Conservation (phyloP, 2,113 vertebrate genomes). For the Ceyx margarethae region DNA sequence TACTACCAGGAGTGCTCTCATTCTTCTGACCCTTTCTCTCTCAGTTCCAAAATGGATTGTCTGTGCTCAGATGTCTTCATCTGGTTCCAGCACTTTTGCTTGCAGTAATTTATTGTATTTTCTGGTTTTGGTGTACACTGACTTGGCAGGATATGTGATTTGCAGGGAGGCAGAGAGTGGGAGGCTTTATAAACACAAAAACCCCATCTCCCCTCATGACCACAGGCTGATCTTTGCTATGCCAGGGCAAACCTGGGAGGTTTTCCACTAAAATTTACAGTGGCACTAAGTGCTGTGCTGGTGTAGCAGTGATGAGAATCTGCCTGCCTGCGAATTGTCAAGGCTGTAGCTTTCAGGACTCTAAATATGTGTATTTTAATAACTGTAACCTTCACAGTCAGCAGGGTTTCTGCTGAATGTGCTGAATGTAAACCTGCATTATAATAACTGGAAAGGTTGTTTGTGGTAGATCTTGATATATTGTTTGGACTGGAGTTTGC, state of each 20-base stretch:
- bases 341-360: background rate
- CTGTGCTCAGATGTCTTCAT: background rate
- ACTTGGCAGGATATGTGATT: background rate
- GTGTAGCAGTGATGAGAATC: background rate
- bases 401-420: conserved; percentile 26
- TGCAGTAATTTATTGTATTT: background rate
- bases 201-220: background rate
- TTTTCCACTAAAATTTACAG: background rate
- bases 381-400: background rate
- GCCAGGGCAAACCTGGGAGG: background rate
- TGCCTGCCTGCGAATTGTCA: background rate
- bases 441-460: background rate
- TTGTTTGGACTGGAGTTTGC: conserved; percentile 11
- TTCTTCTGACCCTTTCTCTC: background rate
- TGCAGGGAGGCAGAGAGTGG: background rate
- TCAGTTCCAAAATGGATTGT: background rate
- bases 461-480: background rate
- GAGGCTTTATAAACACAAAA: conserved; percentile 28
- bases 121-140: background rate
- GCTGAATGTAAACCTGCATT: background rate
- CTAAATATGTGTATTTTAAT: conserved; percentile 1
- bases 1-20: background rate
- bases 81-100: background rate
- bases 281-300: background rate
- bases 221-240: background rate